Conservation (phyloP, 1,140 invertebrate genomes). For the Anoplolepis gracilipes region DNA sequence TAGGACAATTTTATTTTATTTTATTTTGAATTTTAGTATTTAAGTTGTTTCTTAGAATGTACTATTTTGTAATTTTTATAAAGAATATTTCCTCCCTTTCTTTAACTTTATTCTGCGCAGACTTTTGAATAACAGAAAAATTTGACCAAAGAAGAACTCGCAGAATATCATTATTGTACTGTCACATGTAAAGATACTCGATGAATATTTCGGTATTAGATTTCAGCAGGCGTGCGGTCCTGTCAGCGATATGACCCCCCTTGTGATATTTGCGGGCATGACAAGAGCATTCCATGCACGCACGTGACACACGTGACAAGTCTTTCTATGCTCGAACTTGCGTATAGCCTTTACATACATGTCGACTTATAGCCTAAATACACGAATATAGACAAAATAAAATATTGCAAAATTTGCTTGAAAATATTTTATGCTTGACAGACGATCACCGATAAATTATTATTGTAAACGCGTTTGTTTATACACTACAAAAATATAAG, state of each 20-base stretch:
- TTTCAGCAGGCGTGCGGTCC: constrained; percentile 67
- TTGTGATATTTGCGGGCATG: constrained; percentile 20
- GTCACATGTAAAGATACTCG: constrained; percentile 43
- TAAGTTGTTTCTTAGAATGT: neutral
- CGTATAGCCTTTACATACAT: neutral
- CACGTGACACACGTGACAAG: constrained; percentile 47
- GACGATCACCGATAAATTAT: neutral
- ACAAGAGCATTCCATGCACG: constrained; percentile 61
- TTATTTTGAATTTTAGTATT: neutral
- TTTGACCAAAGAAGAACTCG: constrained; percentile 46
- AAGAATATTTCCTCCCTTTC: neutral
- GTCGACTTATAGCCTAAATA: neutral
- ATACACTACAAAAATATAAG: neutral
- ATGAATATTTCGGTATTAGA: constrained; percentile 62
- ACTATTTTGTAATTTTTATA: neutral
- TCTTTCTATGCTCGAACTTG: neutral
- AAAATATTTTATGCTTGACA: neutral
- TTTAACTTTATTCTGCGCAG: neutral
- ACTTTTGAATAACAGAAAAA: neutral
- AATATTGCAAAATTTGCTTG: neutral
- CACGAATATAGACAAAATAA: neutral
- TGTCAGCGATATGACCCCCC: constrained; percentile 47
- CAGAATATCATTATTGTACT: constrained; percentile 67
- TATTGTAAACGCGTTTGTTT: neutral
- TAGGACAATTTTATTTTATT: no score